Percentiles rank a stretch among this genome's conserved stretches.
phyloP scores from a whole-genome alignment of 1,140 invertebrate genomes.

The Lepidostoma basale region DNA sequence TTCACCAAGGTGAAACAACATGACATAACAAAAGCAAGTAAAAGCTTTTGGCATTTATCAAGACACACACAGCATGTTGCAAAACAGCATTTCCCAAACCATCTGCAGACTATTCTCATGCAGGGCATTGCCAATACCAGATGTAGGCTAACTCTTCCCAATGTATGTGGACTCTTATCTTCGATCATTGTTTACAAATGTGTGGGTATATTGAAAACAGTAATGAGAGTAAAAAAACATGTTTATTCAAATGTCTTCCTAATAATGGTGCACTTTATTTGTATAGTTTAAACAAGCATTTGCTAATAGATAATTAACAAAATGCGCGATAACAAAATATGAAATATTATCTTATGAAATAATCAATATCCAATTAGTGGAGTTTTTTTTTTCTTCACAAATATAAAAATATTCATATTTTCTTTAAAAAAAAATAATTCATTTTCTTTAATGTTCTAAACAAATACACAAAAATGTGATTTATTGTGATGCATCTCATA shows the following conservation, averaged over 20 bases:
- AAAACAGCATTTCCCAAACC: too few relatives aligned
- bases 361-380: not conserved
- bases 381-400: not conserved
- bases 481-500: not conserved
- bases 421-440: slow-evolving; percentile 1
- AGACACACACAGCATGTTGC: too few relatives aligned
- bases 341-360: not conserved
- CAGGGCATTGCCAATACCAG: too few relatives aligned
- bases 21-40: too few relatives aligned
- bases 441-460: slow-evolving; percentile 9
- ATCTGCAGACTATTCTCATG: too few relatives aligned
- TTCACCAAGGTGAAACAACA: too few relatives aligned
- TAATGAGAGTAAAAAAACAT: slow-evolving; percentile 21
- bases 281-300: slow-evolving; percentile 23
- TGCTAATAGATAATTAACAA: slow-evolving; percentile 20
- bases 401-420: slow-evolving; percentile 27
- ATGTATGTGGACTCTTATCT: not conserved
- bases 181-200: slow-evolving; percentile 9
- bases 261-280: slow-evolving; percentile 14
- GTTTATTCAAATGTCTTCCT: slow-evolving; percentile 18
- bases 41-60: too few relatives aligned
- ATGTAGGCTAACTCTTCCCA: too few relatives aligned
- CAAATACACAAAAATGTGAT: not conserved
- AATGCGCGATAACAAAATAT: slow-evolving; percentile 18
- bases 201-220: slow-evolving; percentile 14